Conservation (phyloP, 2,888 invertebrate species). For the Ectropis crepuscularia region DNA sequence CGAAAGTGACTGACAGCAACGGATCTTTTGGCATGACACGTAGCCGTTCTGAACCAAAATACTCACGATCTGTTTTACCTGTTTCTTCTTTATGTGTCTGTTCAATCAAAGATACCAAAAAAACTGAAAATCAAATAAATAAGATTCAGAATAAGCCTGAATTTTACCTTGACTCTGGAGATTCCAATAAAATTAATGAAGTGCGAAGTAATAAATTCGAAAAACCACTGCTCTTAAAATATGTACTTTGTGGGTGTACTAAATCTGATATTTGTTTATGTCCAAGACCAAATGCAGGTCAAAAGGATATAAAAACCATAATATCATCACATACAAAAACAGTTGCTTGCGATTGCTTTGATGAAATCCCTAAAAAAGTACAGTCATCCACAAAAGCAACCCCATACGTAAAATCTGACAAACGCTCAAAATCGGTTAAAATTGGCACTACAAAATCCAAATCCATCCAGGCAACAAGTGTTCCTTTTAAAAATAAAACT, state of each 20-base stretch:
- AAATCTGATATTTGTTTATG: not conserved
- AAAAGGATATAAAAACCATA: not conserved
- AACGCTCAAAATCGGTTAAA: too few species aligned
- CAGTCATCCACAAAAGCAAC: too few species aligned
- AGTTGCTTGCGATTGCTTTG: not conserved
- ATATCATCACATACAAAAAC: not conserved
- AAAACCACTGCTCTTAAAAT: not conserved
- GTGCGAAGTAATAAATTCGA: not conserved
- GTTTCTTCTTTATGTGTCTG: not conserved
- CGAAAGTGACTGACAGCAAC: not conserved
- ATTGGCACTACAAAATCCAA: too few species aligned
- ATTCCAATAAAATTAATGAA: not conserved
- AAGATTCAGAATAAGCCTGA: too few species aligned
- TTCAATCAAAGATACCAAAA: not conserved
- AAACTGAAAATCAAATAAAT: not conserved
- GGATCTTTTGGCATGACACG: not conserved
- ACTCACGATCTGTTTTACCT: not conserved
- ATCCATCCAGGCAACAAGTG: too few species aligned
- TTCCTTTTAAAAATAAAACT: too few species aligned
- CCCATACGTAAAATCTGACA: too few species aligned
- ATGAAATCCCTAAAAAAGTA: not conserved
- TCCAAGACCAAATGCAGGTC: not conserved
- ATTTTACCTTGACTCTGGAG: constrained; percentile 1
- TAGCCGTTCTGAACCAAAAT: constrained; percentile 10
- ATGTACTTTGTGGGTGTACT: not conserved